A percentile compares a stretch with the other conserved stretches of the same genome.
These are phyloP conservation scores for Anneissia japonica DNA, from an alignment of 35 echinoderm and acorn worm species.

Conservation along the genomic window DNA sequence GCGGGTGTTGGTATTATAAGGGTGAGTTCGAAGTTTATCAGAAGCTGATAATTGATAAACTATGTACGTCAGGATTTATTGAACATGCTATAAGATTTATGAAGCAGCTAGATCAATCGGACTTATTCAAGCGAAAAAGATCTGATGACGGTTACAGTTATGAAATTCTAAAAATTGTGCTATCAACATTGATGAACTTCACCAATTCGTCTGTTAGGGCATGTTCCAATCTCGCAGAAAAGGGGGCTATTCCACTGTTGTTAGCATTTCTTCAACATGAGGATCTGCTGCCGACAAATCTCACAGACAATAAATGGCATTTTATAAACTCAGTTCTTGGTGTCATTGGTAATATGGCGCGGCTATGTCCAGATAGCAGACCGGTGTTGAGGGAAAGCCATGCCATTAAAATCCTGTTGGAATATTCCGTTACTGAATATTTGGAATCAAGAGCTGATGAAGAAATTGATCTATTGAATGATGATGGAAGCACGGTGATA, in stretches of 20 bases:
- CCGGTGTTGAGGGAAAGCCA: conserved; percentile 11
- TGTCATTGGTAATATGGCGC: conserved; percentile 60
- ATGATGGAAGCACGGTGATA: conserved; percentile 36
- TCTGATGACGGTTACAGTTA: not conserved
- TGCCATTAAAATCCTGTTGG: conserved; percentile 31
- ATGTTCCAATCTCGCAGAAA: conserved; percentile 24
- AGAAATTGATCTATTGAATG: conserved; percentile 50
- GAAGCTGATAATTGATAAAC: not conserved
- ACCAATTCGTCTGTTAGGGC: conserved; percentile 42
- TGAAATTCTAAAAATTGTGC: not conserved
- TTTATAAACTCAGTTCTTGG: conserved; percentile 57
- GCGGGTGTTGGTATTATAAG: not conserved
- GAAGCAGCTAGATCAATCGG: not conserved
- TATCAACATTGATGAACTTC: conserved; percentile 48
- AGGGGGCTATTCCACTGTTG: conserved; percentile 27
- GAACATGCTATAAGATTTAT: not conserved
- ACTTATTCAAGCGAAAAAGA: not conserved
- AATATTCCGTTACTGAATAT: conserved; percentile 18
- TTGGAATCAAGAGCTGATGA: conserved; percentile 57
- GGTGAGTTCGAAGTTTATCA: not conserved
- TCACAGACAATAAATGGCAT: conserved; percentile 43
- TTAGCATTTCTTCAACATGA: conserved; percentile 56
- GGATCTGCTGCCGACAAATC: conserved; percentile 36
- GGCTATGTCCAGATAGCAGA: conserved; percentile 26
- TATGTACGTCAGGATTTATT: not conserved